Evolutionary conservation across 2,113 vertebrate species (phyloP).

Genomic region (Boulengeromyrus knoepffleri): DNA sequence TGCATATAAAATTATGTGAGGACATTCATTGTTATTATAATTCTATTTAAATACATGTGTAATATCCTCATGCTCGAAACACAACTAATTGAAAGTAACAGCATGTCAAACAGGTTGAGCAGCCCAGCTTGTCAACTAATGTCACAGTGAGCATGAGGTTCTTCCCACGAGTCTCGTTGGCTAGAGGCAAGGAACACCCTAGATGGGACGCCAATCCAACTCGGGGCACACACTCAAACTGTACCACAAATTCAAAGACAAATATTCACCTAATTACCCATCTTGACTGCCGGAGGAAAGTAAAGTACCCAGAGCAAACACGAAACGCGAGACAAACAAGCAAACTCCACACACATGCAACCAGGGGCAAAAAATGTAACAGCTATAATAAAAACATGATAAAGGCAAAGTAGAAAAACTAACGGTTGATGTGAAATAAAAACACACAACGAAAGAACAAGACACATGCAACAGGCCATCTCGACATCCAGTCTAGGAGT

Average conservation of each 20-base stretch:
- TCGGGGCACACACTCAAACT: neutral
- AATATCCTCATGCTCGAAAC: neutral
- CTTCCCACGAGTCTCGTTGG: neutral
- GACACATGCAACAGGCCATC: neutral
- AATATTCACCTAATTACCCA: neutral
- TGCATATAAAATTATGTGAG: neutral
- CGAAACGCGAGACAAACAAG: neutral
- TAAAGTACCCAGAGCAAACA: neutral
- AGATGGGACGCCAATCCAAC: neutral
- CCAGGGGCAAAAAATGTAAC: neutral
- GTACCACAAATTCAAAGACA: neutral
- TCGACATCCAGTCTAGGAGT: neutral
- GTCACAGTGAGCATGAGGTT: neutral
- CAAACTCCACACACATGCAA: neutral
- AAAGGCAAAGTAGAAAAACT: neutral
- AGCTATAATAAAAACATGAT: neutral
- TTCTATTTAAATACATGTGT: neutral
- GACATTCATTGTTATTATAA: neutral
- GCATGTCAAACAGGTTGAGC: neutral
- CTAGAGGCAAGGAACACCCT: neutral
- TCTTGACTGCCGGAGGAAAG: neutral
- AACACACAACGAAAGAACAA: neutral
- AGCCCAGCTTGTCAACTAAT: neutral
- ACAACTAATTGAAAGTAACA: neutral
- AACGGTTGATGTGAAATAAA: neutral